Base-by-base conservation (phyloP, 1,140 invertebrate species). In the Polyergus mexicanus region DNA sequence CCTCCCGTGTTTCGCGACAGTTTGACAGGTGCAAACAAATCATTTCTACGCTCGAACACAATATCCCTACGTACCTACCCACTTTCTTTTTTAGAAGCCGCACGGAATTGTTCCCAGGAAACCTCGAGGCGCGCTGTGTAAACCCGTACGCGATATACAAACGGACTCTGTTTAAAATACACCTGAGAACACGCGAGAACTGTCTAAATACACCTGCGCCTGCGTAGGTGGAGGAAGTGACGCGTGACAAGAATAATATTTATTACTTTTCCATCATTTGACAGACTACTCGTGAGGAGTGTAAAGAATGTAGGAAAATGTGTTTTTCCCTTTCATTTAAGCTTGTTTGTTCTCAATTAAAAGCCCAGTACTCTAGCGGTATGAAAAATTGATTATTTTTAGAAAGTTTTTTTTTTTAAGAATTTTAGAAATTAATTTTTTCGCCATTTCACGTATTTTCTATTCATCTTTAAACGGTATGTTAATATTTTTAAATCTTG, bases 181-280 rank as follows among this genome's bases (percentile, higher is more conserved):
- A 84, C 44, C 58, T 84, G 71, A 65, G 60, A 77, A 77, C 22
- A 51, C 75, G 75, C 28, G 38, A 65, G 75, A 63, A 62, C 41
- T 77, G 58, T 77, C 35, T 38, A 77, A 77, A 77, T 76, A 76
- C 74, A 75, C 72, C 32, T 60, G 74, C 16, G 16, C 22, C 22
- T 44, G 60, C 5, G 22, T 28, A 2, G n/a, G n/a, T 28, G 38
- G 5, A 69, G 60, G 3, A 78, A 68, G 38, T 60, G 68, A 83
- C n/a, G 54, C 25, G 54, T 62, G 54, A 62, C 54, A 83, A 62
- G 78, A 72, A 83, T 83, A 83, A 83, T 83, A 83, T 83, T 83
- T 83, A 72, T 83, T 83, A n/a, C n/a, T 38, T 19, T 60, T 44
- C 19, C n/a, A 83, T 22, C 38, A 83, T 74, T 83, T 35, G 54